Base-by-base conservation (phyloP, 2,797 vertebrate genomes). In the Cyclura pinguis region DNA sequence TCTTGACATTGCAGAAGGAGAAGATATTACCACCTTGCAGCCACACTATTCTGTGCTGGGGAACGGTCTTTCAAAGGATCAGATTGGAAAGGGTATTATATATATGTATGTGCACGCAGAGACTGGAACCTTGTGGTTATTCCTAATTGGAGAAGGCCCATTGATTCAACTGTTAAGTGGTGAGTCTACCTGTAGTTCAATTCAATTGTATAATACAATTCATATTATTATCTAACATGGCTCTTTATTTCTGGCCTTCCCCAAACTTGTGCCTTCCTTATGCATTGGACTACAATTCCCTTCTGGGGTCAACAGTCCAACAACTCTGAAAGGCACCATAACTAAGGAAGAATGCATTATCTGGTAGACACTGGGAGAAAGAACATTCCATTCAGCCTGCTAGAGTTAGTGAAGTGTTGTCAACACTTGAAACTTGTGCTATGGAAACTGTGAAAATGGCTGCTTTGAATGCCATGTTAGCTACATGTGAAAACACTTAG, bases 341-440 rank as follows among this genome's bases (percentile, higher is more conserved):
- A 32, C 27, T 52, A 16, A 52, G 72, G 72, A 62, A 52, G 52
- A 52, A 27, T 69, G 64, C 27, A 69, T 12, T 69, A 69, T 29
- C 29, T 27, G 24, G 64, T 29, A 69, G 0, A 0, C 6, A 16
- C 72, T 83, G 93, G 90, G 18, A 72, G 67, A 91, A 32, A 52
- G 9, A 35, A 42, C 83, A 91, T 92, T 91, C 83, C 80, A 69
- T 12, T 18, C 90, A 47, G 16, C 55, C 13, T 55, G 88, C 47
- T 64, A 78, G 73, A 64, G 87, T 59, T 94, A 94, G 92, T 0
- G 0, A 93, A 92, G 84, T 86, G 86, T 80, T 86, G 67, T 86
- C 76, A 89, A 89, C 87, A 93, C 73, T 35, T 74, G 67, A 78
- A 82, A 0, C 0, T 69, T 84, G 32, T 52, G 27, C 90, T 86